Conservation (phyloP, 2,888 invertebrate genomes). For the Ormia ochracea region DNA sequence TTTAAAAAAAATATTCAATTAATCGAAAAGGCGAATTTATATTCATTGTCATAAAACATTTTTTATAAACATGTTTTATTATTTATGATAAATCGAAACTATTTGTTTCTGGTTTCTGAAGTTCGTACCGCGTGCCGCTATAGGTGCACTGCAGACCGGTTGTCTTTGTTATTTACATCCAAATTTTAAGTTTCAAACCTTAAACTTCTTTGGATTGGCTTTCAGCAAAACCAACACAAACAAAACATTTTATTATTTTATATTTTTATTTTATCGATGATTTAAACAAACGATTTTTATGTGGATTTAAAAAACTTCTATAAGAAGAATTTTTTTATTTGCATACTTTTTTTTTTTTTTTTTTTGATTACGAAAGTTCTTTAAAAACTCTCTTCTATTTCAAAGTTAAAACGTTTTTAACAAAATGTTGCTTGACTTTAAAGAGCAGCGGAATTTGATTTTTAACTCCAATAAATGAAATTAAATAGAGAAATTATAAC, state of each 20-base stretch:
- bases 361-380: constrained; percentile 16
- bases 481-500: constrained; percentile 32
- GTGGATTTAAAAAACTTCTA: neutral
- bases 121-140: neutral
- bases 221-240: neutral
- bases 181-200: neutral
- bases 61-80: too few relatives aligned
- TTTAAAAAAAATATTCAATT: too few relatives aligned
- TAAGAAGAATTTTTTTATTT: constrained; percentile 3
- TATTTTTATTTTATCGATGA: neutral
- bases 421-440: neutral
- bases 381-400: neutral
- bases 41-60: too few relatives aligned
- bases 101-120: too few relatives aligned
- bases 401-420: neutral
- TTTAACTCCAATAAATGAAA: constrained; percentile 13
- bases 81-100: too few relatives aligned
- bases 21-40: too few relatives aligned
- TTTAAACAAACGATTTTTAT: neutral
- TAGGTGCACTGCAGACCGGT: neutral
- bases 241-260: neutral
- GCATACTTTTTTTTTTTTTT: constrained; percentile 21
- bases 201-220: neutral
- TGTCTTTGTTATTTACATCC: neutral
- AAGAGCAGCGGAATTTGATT: constrained; percentile 9